Evolutionary conservation across 2,888 invertebrate genomes (phyloP).

Genomic region (Diadromus collaris): DNA sequence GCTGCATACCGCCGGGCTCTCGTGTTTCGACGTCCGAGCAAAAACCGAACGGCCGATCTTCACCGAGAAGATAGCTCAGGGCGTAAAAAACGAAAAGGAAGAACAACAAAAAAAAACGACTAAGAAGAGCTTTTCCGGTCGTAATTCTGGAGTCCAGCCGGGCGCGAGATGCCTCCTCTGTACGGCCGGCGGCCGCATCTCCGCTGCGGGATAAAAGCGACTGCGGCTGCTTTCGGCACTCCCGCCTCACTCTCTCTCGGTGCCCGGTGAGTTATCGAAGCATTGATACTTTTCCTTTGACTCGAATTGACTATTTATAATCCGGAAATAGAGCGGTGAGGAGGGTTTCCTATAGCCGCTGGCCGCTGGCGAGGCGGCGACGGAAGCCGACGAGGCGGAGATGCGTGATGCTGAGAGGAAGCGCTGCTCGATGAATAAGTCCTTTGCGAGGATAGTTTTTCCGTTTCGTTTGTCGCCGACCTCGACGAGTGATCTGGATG

Average conservation of each 20-base stretch:
- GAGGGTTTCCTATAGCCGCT: conserved; percentile 8
- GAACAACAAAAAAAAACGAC: conserved; percentile 22
- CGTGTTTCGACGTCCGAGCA: conserved; percentile 47
- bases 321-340: conserved; percentile 35
- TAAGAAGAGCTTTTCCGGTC: conserved; percentile 52
- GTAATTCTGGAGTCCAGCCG: conserved; percentile 45
- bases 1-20: conserved; percentile 31
- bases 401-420: background rate
- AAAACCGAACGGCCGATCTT: conserved; percentile 26
- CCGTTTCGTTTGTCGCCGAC: conserved; percentile 58
- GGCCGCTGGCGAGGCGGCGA: background rate
- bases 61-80: conserved; percentile 1
- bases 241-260: background rate
- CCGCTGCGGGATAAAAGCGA: conserved; percentile 12
- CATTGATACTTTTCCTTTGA: conserved; percentile 40
- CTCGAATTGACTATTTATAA: conserved; percentile 46
- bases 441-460: conserved; percentile 55
- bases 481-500: conserved; percentile 74
- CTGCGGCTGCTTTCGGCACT: background rate
- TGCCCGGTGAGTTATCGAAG: background rate
- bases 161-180: conserved; percentile 31
- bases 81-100: background rate
- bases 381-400: background rate
- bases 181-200: background rate
- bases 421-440: conserved; percentile 30